A percentile compares a stretch with the other conserved stretches of the same genome.
These are phyloP conservation scores for Sphaeramia orbicularis DNA, from an alignment of 2,797 vertebrate species.

Conservation along the genomic window DNA sequence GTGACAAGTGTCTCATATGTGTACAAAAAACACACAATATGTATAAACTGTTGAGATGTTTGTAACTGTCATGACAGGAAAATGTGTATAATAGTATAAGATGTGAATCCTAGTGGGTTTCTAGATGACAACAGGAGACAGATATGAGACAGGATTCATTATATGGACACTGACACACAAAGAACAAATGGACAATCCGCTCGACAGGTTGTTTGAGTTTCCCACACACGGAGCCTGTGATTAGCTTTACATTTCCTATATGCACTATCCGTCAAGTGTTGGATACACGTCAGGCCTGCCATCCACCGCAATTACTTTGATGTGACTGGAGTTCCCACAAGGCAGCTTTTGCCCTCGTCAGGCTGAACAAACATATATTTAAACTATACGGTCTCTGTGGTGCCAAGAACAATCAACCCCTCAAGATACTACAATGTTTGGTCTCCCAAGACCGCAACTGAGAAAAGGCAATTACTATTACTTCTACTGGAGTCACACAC, in stretches of 20 bases:
- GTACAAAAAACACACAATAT: background rate
- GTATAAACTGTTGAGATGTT: constrained; percentile 6
- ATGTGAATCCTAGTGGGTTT: constrained; percentile 34
- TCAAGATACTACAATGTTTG: constrained; percentile 33
- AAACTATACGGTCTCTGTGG: constrained; percentile 35
- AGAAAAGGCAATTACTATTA: constrained; percentile 24
- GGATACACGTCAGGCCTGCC: constrained; percentile 42
- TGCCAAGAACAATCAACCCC: constrained; percentile 43
- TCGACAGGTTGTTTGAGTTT: constrained; percentile 68
- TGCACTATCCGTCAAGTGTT: constrained; percentile 54
- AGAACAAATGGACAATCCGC: constrained; percentile 28
- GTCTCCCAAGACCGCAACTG: constrained; percentile 40
- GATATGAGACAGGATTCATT: no score
- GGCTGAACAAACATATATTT: constrained; percentile 52
- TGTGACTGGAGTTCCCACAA: constrained; percentile 40
- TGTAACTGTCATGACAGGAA: constrained; percentile 28
- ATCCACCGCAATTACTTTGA: constrained; percentile 44
- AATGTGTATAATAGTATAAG: constrained; percentile 20
- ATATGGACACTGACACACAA: no score
- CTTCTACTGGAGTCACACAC: background rate
- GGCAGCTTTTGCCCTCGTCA: constrained; percentile 31
- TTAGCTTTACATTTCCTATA: constrained; percentile 60
- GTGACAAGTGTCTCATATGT: background rate
- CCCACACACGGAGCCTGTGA: constrained; percentile 54
- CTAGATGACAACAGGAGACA: constrained; percentile 12